These are phyloP conservation scores for Hephaestus fuliginosus DNA, from an alignment of 2,797 vertebrate genomes.

Conservation along the genomic window DNA sequence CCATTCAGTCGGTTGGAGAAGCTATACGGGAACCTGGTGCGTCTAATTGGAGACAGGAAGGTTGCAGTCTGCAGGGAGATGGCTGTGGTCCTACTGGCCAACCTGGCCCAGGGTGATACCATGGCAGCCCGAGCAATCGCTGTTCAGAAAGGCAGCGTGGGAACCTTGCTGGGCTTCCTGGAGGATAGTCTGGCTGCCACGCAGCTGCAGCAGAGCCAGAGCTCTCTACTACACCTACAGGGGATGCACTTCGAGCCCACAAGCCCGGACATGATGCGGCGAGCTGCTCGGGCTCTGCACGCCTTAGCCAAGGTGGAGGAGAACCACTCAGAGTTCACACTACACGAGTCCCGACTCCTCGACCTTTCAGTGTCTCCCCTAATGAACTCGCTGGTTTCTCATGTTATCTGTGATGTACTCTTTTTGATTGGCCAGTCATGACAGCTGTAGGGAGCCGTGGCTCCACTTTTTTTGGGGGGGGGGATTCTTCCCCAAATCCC, in stretches of 20 bases:
- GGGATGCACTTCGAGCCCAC: slow-evolving; percentile 97
- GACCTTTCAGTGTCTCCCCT: slow-evolving; percentile 99
- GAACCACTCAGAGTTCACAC: slow-evolving; percentile 99
- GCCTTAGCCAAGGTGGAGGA: slow-evolving; percentile 99
- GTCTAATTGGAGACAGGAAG: slow-evolving; percentile 97
- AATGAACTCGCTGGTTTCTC: slow-evolving; percentile 99
- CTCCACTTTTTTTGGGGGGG: slow-evolving; percentile 82
- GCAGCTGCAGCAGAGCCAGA: slow-evolving; percentile 98
- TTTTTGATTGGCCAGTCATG: slow-evolving; percentile 99
- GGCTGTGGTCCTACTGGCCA: slow-evolving; percentile 98
- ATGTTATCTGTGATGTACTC: slow-evolving; percentile 99
- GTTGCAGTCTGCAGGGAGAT: slow-evolving; percentile 98
- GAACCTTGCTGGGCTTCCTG: slow-evolving; percentile 97
- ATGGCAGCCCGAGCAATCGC: slow-evolving; percentile 95
- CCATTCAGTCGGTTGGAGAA: slow-evolving; percentile 97
- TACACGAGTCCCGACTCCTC: slow-evolving; percentile 98
- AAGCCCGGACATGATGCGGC: slow-evolving; percentile 99
- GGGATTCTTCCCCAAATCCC: slow-evolving; percentile 67
- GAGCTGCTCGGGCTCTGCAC: slow-evolving; percentile 96
- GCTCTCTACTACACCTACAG: slow-evolving; percentile 95
- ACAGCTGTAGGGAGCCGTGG: slow-evolving; percentile 97
- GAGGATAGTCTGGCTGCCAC: slow-evolving; percentile 99
- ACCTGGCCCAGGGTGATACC: slow-evolving; percentile 96
- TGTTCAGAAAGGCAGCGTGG: slow-evolving; percentile 97
- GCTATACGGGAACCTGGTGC: slow-evolving; percentile 96